Conservation (phyloP, 2,113 vertebrate species). For the Electrona antarctica region DNA sequence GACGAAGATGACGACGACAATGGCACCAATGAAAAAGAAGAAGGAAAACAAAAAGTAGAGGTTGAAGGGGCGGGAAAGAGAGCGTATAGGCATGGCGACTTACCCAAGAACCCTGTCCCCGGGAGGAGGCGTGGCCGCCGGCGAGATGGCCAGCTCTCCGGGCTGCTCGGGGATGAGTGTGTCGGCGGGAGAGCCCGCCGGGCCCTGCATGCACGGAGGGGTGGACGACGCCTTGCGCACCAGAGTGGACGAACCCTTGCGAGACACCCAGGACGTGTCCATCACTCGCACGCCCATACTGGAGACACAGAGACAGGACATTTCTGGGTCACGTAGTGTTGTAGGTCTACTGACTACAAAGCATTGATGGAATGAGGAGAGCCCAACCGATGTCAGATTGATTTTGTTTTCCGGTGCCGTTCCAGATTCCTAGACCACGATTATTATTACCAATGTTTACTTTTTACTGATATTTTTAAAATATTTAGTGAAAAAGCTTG, state of each 20-base stretch:
- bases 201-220: constrained; percentile 86
- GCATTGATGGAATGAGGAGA: not conserved
- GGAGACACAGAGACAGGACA: constrained; percentile 15
- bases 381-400: no score
- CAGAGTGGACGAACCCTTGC: constrained; percentile 86
- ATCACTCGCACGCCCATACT: constrained; percentile 99
- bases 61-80: not conserved
- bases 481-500: no score
- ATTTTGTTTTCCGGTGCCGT: no score
- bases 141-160: constrained; percentile 77
- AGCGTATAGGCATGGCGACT: constrained; percentile 59
- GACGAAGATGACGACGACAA: constrained; percentile 40
- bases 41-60: not conserved
- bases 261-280: constrained; percentile 98
- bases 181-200: constrained; percentile 81
- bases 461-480: no score
- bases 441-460: no score
- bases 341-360: not conserved
- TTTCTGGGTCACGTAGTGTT: constrained; percentile 5
- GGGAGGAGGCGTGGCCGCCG: constrained; percentile 83
- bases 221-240: constrained; percentile 86
- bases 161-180: constrained; percentile 87
- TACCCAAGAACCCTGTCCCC: constrained; percentile 88
- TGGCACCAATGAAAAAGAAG: constrained; percentile 34
- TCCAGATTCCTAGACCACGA: no score